Conservation (phyloP, 2,797 vertebrate genomes). For the Rhinichthys osculus region DNA sequence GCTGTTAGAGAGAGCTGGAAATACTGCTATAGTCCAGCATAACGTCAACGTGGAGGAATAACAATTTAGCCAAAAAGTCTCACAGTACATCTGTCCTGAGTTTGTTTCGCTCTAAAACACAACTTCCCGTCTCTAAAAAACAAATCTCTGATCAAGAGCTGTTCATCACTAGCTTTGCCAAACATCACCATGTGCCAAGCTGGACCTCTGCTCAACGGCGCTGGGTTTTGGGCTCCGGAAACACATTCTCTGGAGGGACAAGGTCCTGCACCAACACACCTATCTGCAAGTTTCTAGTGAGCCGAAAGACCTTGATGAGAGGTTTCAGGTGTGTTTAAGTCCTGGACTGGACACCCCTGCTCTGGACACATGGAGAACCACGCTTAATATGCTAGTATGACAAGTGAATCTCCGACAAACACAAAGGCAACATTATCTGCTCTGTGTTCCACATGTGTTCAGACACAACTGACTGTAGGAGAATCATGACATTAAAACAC, state of each 20-base stretch:
- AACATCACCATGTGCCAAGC: neutral
- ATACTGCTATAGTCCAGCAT: neutral
- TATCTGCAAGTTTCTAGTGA: neutral
- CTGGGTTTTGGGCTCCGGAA: neutral
- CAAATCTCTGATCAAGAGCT: neutral
- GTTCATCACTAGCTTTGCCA: neutral
- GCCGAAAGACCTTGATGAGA: neutral
- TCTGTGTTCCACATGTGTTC: neutral
- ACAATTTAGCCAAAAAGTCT: neutral
- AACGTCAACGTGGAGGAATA: too few relatives aligned
- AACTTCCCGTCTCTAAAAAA: neutral
- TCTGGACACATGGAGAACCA: neutral
- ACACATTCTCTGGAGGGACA: neutral
- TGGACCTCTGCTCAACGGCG: neutral
- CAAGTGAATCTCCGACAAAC: neutral
- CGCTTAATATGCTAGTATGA: too few relatives aligned
- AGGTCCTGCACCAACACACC: neutral
- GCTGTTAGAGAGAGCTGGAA: neutral
- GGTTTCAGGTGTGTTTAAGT: neutral
- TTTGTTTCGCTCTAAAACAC: neutral
- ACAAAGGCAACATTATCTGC: neutral
- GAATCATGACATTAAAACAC: neutral
- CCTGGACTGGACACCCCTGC: neutral
- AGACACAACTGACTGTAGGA: neutral
- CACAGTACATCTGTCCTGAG: neutral